These are phyloP conservation scores for Archocentrus centrarchus DNA, from an alignment of 2,113 vertebrate species.

Conservation along the genomic window DNA sequence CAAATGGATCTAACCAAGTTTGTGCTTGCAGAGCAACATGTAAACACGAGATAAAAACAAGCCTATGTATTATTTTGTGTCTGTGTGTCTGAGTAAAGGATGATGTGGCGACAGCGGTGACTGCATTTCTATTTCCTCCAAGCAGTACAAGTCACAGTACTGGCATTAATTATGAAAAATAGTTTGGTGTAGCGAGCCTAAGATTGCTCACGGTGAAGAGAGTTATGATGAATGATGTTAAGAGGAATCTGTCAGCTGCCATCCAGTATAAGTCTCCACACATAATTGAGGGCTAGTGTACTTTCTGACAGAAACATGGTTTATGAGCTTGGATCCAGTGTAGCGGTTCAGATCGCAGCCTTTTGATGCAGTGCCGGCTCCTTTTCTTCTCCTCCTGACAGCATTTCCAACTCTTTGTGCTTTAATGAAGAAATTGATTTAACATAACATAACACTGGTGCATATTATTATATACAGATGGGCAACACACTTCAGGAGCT, in stretches of 20 bases:
- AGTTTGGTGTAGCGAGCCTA: conserved; percentile 25
- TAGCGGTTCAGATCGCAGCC: conserved; percentile 1
- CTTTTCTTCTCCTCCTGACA: conserved; percentile 12
- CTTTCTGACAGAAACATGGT: conserved; percentile 62
- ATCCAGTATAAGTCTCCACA: conserved; percentile 33
- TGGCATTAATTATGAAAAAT: conserved; percentile 70
- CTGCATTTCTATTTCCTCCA: conserved; percentile 52
- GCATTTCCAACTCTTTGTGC: conserved; percentile 2
- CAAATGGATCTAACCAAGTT: conserved; percentile 35
- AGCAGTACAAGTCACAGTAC: conserved; percentile 22
- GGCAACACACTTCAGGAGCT: not conserved
- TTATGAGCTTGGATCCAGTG: conserved; percentile 47
- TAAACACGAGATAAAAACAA: conserved; percentile 37
- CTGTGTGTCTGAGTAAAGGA: conserved; percentile 40
- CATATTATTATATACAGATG: not conserved
- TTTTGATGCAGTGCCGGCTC: not conserved
- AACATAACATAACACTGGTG: not conserved
- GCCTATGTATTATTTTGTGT: conserved; percentile 26
- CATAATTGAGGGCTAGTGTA: conserved; percentile 53
- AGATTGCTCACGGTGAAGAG: conserved; percentile 30
- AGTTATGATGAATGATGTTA: conserved; percentile 48
- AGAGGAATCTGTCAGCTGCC: conserved; percentile 53
- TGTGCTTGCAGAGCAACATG: conserved; percentile 48
- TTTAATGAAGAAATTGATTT: not conserved
- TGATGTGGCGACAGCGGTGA: conserved; percentile 34